Evolutionary conservation across 2,797 vertebrate genomes (phyloP).

Genomic region (Hemitrygon akajei): DNA sequence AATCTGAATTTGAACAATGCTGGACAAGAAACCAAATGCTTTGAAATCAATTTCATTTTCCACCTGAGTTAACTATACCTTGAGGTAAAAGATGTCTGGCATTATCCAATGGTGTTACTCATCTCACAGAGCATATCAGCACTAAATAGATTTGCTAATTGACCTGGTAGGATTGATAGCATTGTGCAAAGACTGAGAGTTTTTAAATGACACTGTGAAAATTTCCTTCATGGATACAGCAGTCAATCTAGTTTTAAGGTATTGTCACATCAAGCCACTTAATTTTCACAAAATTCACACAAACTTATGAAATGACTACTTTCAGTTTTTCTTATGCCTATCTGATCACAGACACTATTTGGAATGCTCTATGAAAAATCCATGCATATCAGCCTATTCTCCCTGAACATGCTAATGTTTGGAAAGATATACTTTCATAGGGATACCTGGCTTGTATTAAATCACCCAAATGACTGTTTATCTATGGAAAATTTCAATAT

Average conservation of each 20-base stretch:
- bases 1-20: neutral
- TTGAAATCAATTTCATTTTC: neutral
- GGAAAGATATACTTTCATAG: neutral
- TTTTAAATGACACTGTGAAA: constrained; percentile 6
- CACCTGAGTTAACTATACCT: neutral
- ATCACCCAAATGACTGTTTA: neutral
- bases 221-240: neutral
- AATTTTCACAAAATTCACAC: neutral
- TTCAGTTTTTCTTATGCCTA: neutral
- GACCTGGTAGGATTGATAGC: neutral
- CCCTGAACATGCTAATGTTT: neutral
- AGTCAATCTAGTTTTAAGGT: neutral
- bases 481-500: neutral
- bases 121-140: neutral
- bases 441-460: neutral
- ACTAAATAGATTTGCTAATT: neutral
- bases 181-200: neutral
- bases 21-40: neutral
- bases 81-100: neutral
- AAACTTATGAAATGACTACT: neutral
- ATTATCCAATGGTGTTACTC: neutral
- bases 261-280: neutral
- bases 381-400: neutral
- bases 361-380: neutral
- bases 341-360: neutral